A percentile compares a stretch with the other conserved stretches of the same genome.
These are phyloP conservation scores for Hippocampus zosterae DNA, from an alignment of 2,113 vertebrate genomes.

Conservation along the genomic window DNA sequence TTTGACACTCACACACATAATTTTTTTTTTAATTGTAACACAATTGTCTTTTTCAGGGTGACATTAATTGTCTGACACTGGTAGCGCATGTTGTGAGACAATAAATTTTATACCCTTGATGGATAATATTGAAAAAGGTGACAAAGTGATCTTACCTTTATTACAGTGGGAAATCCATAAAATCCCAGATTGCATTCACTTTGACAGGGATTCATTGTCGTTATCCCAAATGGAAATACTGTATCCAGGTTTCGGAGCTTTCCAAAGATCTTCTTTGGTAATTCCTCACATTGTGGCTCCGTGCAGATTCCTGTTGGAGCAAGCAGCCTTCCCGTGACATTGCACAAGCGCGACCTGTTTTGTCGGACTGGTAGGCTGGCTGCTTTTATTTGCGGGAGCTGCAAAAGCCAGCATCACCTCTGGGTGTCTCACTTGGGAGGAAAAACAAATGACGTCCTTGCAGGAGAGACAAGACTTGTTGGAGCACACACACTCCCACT, in stretches of 20 bases:
- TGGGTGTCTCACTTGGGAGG: constrained; percentile 41
- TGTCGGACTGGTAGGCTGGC: background rate
- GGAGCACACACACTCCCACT: too few relatives aligned
- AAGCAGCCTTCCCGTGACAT: constrained; percentile 16
- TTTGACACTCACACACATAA: too few relatives aligned
- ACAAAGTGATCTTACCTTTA: constrained; percentile 31
- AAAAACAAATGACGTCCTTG: constrained; percentile 8
- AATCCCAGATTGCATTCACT: constrained; percentile 8
- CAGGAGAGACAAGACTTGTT: background rate
- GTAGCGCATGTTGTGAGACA: background rate
- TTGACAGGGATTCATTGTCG: constrained; percentile 10
- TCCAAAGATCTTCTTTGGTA: background rate
- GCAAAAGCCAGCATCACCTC: constrained; percentile 33
- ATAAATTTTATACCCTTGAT: background rate
- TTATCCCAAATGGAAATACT: background rate
- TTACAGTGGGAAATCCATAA: constrained; percentile 30
- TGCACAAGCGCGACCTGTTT: constrained; percentile 34
- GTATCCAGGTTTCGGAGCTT: constrained; percentile 10
- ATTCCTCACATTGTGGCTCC: background rate
- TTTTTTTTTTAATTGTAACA: background rate
- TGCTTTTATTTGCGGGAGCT: constrained; percentile 49
- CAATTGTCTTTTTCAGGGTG: background rate
- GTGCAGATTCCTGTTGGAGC: constrained; percentile 1
- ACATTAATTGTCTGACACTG: background rate
- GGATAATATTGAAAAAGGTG: background rate